Conservation (phyloP, 2,113 vertebrate genomes). For the Brachyistius frenatus region DNA sequence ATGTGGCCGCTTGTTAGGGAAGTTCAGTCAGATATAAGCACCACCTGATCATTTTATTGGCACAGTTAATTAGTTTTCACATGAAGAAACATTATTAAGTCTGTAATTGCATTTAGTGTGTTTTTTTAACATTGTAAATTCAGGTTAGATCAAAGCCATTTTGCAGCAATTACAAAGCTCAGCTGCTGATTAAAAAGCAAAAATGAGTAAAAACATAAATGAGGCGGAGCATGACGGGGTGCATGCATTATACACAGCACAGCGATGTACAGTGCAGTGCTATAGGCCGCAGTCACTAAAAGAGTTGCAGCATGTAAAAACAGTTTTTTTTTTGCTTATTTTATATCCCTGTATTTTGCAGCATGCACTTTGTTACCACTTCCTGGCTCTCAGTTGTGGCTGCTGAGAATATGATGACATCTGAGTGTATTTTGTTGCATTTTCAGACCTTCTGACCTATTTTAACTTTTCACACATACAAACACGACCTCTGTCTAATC, state of each 20-base stretch:
- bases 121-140: background rate
- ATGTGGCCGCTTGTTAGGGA: background rate
- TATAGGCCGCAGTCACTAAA: background rate
- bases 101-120: background rate
- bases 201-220: background rate
- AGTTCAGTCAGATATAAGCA: background rate
- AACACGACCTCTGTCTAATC: background rate
- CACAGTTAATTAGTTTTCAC: background rate
- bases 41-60: background rate
- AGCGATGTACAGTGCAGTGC: fast-evolving
- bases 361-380: background rate
- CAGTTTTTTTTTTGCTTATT: background rate
- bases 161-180: background rate
- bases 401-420: background rate
- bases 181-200: background rate
- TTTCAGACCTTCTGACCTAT: background rate
- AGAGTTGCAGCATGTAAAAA: background rate
- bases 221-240: too few relatives aligned
- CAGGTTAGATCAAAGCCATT: background rate
- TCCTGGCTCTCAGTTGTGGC: background rate
- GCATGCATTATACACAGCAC: background rate
- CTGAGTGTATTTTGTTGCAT: background rate
- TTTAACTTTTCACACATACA: slow-evolving; percentile 2
- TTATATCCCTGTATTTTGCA: slow-evolving; percentile 7
- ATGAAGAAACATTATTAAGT: background rate